Base-by-base conservation (phyloP, 1,140 invertebrate genomes). In the Rhagoletis zephyria region DNA sequence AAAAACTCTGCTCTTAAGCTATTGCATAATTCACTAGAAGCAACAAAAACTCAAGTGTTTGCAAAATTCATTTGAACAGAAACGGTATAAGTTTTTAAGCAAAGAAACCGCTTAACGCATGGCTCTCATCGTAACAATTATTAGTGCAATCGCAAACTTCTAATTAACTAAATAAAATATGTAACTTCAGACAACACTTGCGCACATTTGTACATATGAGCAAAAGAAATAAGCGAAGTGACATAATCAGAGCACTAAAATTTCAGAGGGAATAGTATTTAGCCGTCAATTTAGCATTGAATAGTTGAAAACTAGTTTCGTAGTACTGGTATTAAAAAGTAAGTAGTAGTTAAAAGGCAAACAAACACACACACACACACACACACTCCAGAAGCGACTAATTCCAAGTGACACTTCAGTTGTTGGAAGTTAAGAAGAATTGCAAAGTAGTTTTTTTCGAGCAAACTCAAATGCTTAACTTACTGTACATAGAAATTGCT, bases 21-120 rank as follows among this genome's bases (percentile, higher is more conserved):
- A 12, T 67, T 30, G 42, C 64, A 60, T 6, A 60, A 6, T 6
- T 12, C 12, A 60, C 64, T 19, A 19, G 3, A 30, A 16, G 64
- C n/a, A 9, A 9, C 19, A 65, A 19, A 65, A 65, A 40, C 12
- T 6, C 40, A 74, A 74, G 42, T 74, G 67, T 74, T 74, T 74
- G 67, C 42, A 45, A 74, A 16, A 74, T 74, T 5, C 45, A 74
- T 74, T 74, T 74, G 67, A 74, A 14, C 6, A 74, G 1, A 74
- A 74, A 45, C 10, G 40, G 42, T 74, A 5, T 48, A 48, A 48
- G 42, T 74, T 74, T 74, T 74, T 74, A 5, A 74, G 67, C 42
- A 4, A 74, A 74, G 67, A 14, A 74, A 74, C 45, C 42, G 10
- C 45, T 6, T n/a, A 74, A 48, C 40, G 42, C 67, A 16, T 74